Evolutionary conservation across 2,888 invertebrate species (phyloP), one percentile per base, ranked within the genome.

Genomic region (Sclerodermus sp.): DNA sequence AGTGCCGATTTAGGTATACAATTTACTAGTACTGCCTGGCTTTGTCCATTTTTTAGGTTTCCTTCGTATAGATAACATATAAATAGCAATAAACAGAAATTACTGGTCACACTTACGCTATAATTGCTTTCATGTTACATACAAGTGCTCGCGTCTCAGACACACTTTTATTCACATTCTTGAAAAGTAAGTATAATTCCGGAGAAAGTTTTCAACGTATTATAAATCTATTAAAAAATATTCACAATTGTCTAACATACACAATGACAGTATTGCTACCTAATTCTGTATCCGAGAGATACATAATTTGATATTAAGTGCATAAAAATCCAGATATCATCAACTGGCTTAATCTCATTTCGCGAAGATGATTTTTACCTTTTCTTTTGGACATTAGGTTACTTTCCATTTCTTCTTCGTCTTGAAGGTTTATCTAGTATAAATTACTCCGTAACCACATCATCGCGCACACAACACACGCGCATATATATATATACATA

Each of bases 141-240:
- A 47, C 60, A 36, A 31, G 45, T 52, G 15, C 50, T 46, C 40
- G 13, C 48, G 40, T 56, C 45, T 39, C 32, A 53, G 41, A 36
- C 53, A 44, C 49, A 47, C 51, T 40, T 36, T 42, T 47, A 17
- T 9, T 18, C 14, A 23, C 29, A 17, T 43, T 13, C 10, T 44
- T 47, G 57, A 44, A 63, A 70, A 63, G 68, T 56, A 68, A 68
- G 57, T 55, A 57, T 61, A 62, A 66, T 58, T 61, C 48, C 61
- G 62, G 64, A 64, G 51, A 64, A 62, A 51, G 53, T 58, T 58
- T 57, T 60, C 63, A 75, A 75, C 72, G 60, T 51, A 66, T 74
- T 66, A 68, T 74, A 75, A 72, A 75, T 60, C 73, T 74, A 72
- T 74, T 70, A 71, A 69, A 74, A 71, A 75, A 70, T 74, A 73